Conservation (phyloP, 2,113 vertebrate genomes). For the Anolis carolinensis region DNA sequence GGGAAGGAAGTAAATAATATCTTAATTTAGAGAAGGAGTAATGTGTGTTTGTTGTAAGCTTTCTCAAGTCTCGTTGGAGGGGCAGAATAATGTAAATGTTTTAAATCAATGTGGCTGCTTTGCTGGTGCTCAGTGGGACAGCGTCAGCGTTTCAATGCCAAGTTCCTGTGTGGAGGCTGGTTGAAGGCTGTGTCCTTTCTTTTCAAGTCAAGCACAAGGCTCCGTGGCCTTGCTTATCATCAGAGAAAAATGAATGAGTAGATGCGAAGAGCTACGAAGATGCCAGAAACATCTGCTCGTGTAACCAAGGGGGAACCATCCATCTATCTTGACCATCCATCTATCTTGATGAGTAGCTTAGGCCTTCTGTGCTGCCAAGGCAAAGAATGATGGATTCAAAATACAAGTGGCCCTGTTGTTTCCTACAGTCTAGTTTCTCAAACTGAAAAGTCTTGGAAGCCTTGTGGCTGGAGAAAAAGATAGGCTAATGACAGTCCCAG, state of each 20-base stretch:
- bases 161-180: background rate
- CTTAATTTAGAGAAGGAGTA: background rate
- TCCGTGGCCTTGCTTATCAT: background rate
- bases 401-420: background rate
- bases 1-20: background rate
- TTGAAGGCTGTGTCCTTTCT: background rate
- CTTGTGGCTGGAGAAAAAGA: background rate
- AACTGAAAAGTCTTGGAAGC: background rate
- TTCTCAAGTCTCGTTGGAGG: background rate
- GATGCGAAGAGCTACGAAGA: background rate
- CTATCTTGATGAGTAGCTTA: background rate
- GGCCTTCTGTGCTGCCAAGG: no score
- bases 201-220: background rate
- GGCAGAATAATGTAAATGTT: background rate
- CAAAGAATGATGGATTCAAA: background rate
- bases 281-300: background rate
- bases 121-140: background rate
- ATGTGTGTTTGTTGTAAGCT: background rate
- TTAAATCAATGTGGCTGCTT: background rate
- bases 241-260: background rate
- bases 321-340: background rate
- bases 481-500: background rate
- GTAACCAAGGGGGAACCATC: background rate
- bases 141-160: background rate
- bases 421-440: background rate